Conservation (phyloP, 1,140 invertebrate genomes). For the Hylyphantes graminicola region DNA sequence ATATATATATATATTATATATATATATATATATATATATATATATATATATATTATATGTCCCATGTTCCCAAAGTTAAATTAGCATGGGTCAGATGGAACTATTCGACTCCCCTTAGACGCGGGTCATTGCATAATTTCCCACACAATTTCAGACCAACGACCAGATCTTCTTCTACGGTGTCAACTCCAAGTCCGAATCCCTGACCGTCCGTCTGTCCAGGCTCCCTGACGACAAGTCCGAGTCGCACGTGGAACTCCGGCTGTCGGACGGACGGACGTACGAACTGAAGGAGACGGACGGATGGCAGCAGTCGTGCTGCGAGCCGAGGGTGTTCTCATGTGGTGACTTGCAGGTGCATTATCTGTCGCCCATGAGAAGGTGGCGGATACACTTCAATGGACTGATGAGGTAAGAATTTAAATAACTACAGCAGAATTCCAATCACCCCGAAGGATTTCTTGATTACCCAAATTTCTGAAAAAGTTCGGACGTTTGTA, state of each 20-base stretch:
- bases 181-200: constrained; percentile 46
- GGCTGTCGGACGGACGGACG: not conserved
- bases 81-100: too few relatives aligned
- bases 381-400: constrained; percentile 43
- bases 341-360: constrained; percentile 33
- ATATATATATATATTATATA: too few relatives aligned
- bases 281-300: constrained; percentile 14
- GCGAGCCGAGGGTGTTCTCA: constrained; percentile 10
- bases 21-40: too few relatives aligned
- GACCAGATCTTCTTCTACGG: constrained; percentile 56
- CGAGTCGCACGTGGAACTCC: constrained; percentile 21
- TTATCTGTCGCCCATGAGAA: constrained; percentile 33
- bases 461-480: too few relatives aligned
- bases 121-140: not conserved
- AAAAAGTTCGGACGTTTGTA: too few relatives aligned
- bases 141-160: not conserved
- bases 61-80: too few relatives aligned
- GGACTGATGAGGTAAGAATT: constrained; percentile 3
- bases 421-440: too few relatives aligned
- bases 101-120: too few relatives aligned
- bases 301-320: constrained; percentile 9
- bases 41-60: too few relatives aligned
- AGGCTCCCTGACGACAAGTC: not conserved
- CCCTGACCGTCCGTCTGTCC: not conserved
- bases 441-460: too few relatives aligned